Evolutionary conservation across 2,797 vertebrate genomes (phyloP).

Genomic region (Etheostoma perlongum): DNA sequence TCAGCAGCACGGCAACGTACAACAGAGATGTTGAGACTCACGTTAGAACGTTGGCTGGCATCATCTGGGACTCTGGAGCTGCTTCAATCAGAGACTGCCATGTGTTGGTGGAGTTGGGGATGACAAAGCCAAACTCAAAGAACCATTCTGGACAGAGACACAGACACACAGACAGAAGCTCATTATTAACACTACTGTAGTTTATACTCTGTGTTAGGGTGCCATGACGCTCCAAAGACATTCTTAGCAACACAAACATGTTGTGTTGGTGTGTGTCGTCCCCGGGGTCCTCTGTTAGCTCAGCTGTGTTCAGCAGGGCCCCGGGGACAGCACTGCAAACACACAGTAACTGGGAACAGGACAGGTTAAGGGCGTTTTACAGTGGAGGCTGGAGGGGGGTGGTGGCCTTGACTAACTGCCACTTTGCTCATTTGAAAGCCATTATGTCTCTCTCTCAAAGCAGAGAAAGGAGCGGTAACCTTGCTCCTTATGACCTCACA

Average conservation of each 20-base stretch:
- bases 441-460: too few species aligned
- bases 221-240: not conserved
- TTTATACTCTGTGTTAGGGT: not conserved
- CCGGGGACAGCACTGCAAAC: conserved; percentile 25
- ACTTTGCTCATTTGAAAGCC: too few species aligned
- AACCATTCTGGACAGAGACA: conserved; percentile 92
- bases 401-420: too few species aligned
- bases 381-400: too few species aligned
- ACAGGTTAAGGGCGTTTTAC: too few species aligned
- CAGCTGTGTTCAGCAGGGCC: conserved; percentile 12
- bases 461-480: too few species aligned
- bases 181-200: too few species aligned
- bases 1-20: not conserved
- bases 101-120: conserved; percentile 99
- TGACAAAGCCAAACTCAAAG: conserved; percentile 99
- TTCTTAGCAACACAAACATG: conserved; percentile 57
- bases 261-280: conserved; percentile 39
- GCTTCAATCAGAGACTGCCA: conserved; percentile 99
- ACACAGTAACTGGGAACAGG: conserved; percentile 20
- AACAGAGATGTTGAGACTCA: conserved; percentile 80
- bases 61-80: conserved; percentile 99
- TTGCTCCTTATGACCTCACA: too few species aligned
- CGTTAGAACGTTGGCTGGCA: conserved; percentile 99
- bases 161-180: not conserved
- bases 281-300: conserved; percentile 11